phyloP scores from a whole-genome alignment of 2,113 vertebrate species.

The Rhinichthys klamathensis region DNA sequence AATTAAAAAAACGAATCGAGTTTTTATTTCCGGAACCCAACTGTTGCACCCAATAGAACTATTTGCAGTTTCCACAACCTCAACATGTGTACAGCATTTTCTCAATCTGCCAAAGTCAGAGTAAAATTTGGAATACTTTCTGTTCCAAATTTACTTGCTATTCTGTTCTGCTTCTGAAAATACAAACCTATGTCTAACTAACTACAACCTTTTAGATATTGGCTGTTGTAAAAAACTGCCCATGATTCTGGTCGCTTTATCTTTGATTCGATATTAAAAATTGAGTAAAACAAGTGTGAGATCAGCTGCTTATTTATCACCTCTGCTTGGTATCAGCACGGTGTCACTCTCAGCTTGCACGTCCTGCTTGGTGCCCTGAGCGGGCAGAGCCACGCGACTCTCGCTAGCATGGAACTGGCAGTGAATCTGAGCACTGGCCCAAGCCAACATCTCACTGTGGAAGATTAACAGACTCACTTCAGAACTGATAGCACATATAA shows the following conservation, averaged over 20 bases:
- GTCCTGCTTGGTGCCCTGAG: constrained; percentile 87
- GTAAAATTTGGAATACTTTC: neutral
- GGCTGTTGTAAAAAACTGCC: neutral
- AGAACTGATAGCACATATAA: neutral
- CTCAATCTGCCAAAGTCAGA: neutral
- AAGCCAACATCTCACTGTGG: constrained; percentile 92
- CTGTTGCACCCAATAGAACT: neutral
- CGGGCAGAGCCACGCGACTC: constrained; percentile 86
- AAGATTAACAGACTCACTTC: constrained; percentile 36
- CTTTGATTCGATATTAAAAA: neutral
- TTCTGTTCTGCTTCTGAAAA: neutral
- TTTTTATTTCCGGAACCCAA: no score
- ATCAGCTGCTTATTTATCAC: constrained; percentile 68
- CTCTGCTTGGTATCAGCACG: constrained; percentile 94
- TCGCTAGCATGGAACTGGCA: constrained; percentile 97
- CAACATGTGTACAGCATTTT: neutral
- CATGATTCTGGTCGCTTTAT: neutral
- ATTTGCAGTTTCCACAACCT: constrained; percentile 2
- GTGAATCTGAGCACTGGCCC: constrained; percentile 98
- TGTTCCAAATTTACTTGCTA: neutral
- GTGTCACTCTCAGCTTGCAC: constrained; percentile 97
- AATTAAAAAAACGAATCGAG: no score
- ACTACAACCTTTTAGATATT: neutral
- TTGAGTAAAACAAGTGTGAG: neutral
- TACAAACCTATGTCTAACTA: neutral